phyloP scores from a whole-genome alignment of 2,888 invertebrate species.

The Platycheirus albimanus region DNA sequence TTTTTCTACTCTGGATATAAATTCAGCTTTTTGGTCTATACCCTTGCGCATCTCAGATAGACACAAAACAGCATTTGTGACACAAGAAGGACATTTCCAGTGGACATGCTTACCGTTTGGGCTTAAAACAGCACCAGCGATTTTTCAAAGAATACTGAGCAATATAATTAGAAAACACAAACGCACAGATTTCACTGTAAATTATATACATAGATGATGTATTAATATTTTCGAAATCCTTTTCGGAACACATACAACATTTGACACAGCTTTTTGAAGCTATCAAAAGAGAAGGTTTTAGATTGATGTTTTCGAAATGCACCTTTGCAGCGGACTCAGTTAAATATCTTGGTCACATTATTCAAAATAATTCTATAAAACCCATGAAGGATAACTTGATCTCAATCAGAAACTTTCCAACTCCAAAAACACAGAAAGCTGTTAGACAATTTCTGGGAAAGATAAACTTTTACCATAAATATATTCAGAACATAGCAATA shows the following conservation, averaged over 20 bases:
- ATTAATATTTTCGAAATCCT: constrained; percentile 48
- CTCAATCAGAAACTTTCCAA: constrained; percentile 65
- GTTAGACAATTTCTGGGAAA: constrained; percentile 40
- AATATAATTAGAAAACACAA: constrained; percentile 72
- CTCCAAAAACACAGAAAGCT: constrained; percentile 58
- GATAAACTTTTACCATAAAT: constrained; percentile 66
- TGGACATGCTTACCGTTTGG: constrained; percentile 71
- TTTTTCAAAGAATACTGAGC: constrained; percentile 71
- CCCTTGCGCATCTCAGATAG: constrained; percentile 65
- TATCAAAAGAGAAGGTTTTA: constrained; percentile 69
- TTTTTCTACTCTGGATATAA: constrained; percentile 66
- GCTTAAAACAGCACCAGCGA: constrained; percentile 30
- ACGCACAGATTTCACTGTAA: constrained; percentile 62
- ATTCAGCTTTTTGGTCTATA: constrained; percentile 73
- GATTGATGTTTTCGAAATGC: constrained; percentile 66
- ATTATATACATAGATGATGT: constrained; percentile 75
- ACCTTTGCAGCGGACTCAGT: constrained; percentile 40
- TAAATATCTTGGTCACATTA: constrained; percentile 71
- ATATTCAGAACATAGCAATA: constrained; percentile 58
- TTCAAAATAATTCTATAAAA: constrained; percentile 56
- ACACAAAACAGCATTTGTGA: constrained; percentile 72
- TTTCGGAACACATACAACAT: constrained; percentile 62
- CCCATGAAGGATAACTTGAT: constrained; percentile 48
- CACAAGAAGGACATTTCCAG: constrained; percentile 74
- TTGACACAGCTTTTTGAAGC: constrained; percentile 48